Base-by-base conservation (phyloP, 2,113 vertebrate species). In the Pterocles gutturalis region DNA sequence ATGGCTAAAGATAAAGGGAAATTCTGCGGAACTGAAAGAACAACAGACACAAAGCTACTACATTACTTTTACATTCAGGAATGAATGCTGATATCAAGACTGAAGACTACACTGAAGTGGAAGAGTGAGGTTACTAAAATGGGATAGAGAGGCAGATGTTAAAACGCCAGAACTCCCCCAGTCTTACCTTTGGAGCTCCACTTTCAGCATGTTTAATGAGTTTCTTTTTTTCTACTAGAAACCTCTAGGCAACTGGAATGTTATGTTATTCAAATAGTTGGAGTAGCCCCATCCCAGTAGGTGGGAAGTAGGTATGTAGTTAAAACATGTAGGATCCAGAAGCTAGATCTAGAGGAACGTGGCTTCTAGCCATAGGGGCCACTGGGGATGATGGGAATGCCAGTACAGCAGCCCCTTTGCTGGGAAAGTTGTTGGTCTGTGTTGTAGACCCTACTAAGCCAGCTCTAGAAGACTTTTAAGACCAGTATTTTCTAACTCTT, bases 31-130 rank as follows among this genome's bases (percentile, higher is more conserved):
- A 91, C 81, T 89, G 65, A 69, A 87, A 84, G 53, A 93, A n/a
- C 60, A 96, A 87, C 83, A 84, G 57, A 65, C 34, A 11, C 92
- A 89, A 95, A 97, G 48, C 83, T 61, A 7, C 75, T 90, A 36
- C 5, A 7, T 90, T 94, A 76, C 79, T 93, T 97, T 93, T 87
- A 64, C 17, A 11, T 85, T 84, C n/a, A 57, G 86, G 95, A 67
- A 41, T 91, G 31, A 89, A 45, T 95, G 45, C 41, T 91, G 14
- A 57, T 89, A 38, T 20, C 2, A 2, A 82, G 73, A 61, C 61
- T 72, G 78, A 84, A 84, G 65, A 58, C 67, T 83, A 26, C 29
- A 28, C 19, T 65, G 81, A 91, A 70, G 25, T 84, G 67, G 34
- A 64, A 75, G n/a, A 60, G 36, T 83, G 41, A 29, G 72, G 11